Evolutionary conservation across 2,888 invertebrate genomes (phyloP), one percentile per base, ranked within the genome.

Genomic region (Leptopilina drosophilae): DNA sequence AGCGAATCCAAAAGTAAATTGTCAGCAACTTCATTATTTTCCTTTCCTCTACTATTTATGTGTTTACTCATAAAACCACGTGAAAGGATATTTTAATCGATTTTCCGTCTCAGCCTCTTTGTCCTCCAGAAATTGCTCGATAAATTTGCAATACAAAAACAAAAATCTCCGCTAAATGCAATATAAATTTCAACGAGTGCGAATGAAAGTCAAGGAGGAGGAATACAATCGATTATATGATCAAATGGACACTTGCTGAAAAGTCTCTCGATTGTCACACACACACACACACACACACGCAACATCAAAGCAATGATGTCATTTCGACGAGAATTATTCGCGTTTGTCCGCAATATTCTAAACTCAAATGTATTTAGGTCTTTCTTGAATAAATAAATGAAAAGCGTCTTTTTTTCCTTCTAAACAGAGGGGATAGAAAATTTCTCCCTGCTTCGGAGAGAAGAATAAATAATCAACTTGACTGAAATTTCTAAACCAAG

Each of bases 151-250:
- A 33, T 56, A 33, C 7, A n/a, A 33, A 12, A 20, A 69, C 20
- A 49, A 49, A 49, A 49, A 49, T 8, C 49, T 5, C 56, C 56
- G n/a, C 56, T 8, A 56, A 56, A 67, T 67, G 20, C 49, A 49
- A 59, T 11, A 56, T 33, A 40, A 56, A 40, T 56, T 56, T 40
- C 59, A 20, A 33, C 73, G 56, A 33, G 14, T 56, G 15, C 56
- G 56, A 59, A 56, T 73, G 56, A 73, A 56, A 73, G 33, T 56
- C 33, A 73, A 40, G 73, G 8, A 49, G 69, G 6, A 73, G 73
- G 53, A 33, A 73, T 73, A 56, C 33, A 73, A 73, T 73, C 73
- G 73, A 73, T 73, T 40, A 73, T 40, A 73, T 15, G 73, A 33
- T 33, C 73, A 73, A 56, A 73, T 56, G 73, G 5, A 56, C 9